phyloP scores from a whole-genome alignment of 2,888 invertebrate species.

The Quadroppia sp. region DNA sequence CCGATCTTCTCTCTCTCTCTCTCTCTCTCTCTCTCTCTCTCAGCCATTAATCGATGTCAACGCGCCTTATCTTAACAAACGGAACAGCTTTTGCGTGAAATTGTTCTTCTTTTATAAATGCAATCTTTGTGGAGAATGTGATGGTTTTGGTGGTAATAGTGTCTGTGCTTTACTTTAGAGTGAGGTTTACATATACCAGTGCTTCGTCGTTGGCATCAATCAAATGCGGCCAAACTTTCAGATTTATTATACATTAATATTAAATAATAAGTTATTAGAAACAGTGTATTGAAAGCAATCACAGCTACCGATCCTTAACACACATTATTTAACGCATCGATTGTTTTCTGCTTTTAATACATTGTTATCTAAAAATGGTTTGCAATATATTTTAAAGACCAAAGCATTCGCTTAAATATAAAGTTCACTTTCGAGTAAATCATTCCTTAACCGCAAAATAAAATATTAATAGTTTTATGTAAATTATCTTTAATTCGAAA shows the following conservation, averaged over 20 bases:
- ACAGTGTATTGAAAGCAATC: not conserved
- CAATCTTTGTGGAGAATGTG: too few species aligned
- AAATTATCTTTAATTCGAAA: too few species aligned
- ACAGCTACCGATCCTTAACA: conserved; percentile 13
- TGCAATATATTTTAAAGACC: too few species aligned
- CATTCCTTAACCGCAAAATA: too few species aligned
- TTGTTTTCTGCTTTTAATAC: not conserved
- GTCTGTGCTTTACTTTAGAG: not conserved
- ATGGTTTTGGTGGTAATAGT: not conserved
- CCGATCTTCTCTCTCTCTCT: too few species aligned
- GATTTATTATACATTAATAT: conserved; percentile 17
- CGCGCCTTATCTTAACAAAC: not conserved
- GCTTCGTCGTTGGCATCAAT: not conserved
- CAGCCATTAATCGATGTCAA: conserved; percentile 1
- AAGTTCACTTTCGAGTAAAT: too few species aligned
- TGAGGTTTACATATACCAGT: not conserved
- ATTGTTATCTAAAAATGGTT: too few species aligned
- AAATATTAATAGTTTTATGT: too few species aligned
- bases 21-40: too few species aligned
- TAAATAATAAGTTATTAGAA: conserved; percentile 23
- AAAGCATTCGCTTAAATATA: too few species aligned
- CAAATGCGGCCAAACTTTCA: not conserved
- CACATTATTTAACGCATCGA: conserved; percentile 5
- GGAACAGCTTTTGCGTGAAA: conserved; percentile 22
- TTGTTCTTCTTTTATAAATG: conserved; percentile 18